Conservation (phyloP, 2,888 invertebrate genomes). For the Aphodius sticticus region DNA sequence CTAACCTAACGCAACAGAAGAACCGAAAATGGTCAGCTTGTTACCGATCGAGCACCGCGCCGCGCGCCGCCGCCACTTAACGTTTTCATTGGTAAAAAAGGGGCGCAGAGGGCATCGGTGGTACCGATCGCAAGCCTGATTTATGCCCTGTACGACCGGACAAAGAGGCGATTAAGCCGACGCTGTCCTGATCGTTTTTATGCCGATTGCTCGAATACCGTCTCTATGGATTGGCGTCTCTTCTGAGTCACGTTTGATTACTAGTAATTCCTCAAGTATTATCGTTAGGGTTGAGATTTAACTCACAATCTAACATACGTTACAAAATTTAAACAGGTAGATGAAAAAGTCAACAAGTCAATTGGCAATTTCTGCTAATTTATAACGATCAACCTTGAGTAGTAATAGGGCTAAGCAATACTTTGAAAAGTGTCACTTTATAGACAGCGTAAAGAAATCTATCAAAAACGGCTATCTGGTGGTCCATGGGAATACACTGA, state of each 20-base stretch:
- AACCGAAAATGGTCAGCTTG: constrained; percentile 19
- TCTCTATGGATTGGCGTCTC: constrained; percentile 7
- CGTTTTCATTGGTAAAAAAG: background rate
- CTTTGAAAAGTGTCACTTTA: no score
- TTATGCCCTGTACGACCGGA: constrained; percentile 13
- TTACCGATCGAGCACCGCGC: constrained; percentile 15
- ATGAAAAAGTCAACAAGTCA: no score
- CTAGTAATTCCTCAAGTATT: background rate
- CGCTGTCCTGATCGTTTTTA: constrained; percentile 11
- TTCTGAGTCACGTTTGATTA: background rate
- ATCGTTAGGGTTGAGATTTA: background rate
- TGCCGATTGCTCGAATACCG: constrained; percentile 17
- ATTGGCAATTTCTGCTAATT: no score
- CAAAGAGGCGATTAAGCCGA: constrained; percentile 10
- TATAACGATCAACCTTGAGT: no score
- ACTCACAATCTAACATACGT: no score
- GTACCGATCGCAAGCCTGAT: constrained; percentile 20
- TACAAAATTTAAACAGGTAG: no score
- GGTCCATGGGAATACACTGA: no score
- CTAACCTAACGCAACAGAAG: background rate
- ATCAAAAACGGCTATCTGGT: no score
- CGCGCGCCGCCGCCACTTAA: background rate
- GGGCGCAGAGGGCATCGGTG: constrained; percentile 14
- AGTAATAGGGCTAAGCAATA: no score
- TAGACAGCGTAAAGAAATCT: no score